Base-by-base conservation (phyloP, 2,797 vertebrate species). In the Oreochromis mossambicus region DNA sequence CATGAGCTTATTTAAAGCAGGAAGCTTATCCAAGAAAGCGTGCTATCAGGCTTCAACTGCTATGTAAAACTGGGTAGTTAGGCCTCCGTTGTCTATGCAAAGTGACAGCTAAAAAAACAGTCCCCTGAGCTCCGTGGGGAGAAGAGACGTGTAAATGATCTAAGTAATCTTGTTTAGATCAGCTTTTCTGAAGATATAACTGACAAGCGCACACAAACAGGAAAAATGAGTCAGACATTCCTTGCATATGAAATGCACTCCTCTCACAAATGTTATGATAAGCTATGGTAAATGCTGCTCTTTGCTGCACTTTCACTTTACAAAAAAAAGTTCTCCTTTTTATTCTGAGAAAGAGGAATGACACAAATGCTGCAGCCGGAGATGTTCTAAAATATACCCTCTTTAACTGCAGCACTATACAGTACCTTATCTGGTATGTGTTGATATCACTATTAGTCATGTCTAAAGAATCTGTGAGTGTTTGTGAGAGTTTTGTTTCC, bases 191-290 rank as follows among this genome's bases (percentile, higher is more conserved):
- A 86, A 24, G 79, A 90, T 85, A 81, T 81, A 56, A 84, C 54
- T 36, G 77, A 83, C 54, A 82, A 78, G 54, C 41, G 34, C 77
- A 80, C 85, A 73, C 83, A 73, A 73, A 34, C 77, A 78, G 58
- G 1, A 38, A 63, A 79, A 80, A 83, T 92, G 90, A 92, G 84
- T 92, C 91, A 93, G 78, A 91, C 88, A 92, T 89, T 88, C 87
- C 88, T 61, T 66, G 78, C 80, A 91, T 86, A 73, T 91, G 87
- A 89, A 92, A 89, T 76, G 75, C 12, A 21, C 83, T 58, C 55
- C 78, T 87, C 78, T 86, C 82, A 87, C 80, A 87, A 85, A 90
- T 61, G 68, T 85, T 88, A 21, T 91, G 81, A 92, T 91, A 85
- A 85, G 80, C 54, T 80, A 81, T 88, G 88, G 76, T 58, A 75